Evolutionary conservation across 2,113 vertebrate species (phyloP), one percentile per base, ranked within the genome.

Genomic region (Lates calcarifer): DNA sequence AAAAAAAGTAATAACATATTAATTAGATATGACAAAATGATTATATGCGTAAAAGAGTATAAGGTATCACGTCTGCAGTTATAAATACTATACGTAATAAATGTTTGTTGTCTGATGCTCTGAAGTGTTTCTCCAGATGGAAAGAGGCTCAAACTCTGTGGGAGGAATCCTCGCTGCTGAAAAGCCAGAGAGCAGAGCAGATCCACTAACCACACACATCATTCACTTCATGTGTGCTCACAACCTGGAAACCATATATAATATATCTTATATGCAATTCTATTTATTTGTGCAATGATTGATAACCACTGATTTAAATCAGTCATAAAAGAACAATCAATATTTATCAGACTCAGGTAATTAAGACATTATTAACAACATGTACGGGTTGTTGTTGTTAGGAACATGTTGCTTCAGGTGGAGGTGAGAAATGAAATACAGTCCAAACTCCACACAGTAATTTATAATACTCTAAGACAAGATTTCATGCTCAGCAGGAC

Each of bases 51-150:
- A 17, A 2, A 15, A 35, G 24, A 20, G 2, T 28, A 28, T 22
- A 5, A 26, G 6, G 0, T 5, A 43, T 71, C 14, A 14, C 4
- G 20, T n/a, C 22, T 29, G 41, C 11, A 58, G 5, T n/a, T 13
- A 49, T 47, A 29, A 9, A 76, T 5, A 18, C 26, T 15, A 11
- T 15, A 24, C 60, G 41, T 51, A 8, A 55, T 15, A 11, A 29
- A 51, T 76, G 66, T 49, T 72, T 65, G 10, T n/a, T 51, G 51
- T 61, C 24, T 35, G 24, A 49, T 62, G 20, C n/a, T 11, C 31
- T 33, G 7, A 66, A 55, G 37, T 68, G 29, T 57, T 79, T 74
- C 65, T 64, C 65, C 64, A 65, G 57, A 62, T 65, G 70, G 47
- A 69, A 26, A 15, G 24, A 33, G 33, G 57, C 49, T 77, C 31